Evolutionary conservation across 2,797 vertebrate genomes (phyloP), one percentile per base, ranked within the genome.

Genomic region (Margarornis squamiger): DNA sequence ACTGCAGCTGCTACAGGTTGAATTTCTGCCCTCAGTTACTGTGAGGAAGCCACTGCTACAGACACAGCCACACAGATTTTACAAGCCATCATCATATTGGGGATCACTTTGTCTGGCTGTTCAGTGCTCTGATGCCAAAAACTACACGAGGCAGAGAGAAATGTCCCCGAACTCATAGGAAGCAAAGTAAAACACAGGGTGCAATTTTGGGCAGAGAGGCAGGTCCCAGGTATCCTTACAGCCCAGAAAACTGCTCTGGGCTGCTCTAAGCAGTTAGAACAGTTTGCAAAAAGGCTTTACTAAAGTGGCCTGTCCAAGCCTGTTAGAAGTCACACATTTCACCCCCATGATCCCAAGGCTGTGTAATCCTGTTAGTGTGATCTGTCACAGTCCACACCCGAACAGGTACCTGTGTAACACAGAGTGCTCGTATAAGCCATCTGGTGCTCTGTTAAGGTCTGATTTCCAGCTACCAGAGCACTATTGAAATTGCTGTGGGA

Each of bases 381-480:
- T 21, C 55, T 80, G 12, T 10, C 5, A 2, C 29, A 63, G 70
- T 20, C 52, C 26, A 17, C 39, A 29, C 18, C 39, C 59, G 23
- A 49, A n/a, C 67, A 24, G 0, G 7, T 4, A 8, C 17, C 48
- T 52, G 32, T 32, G 7, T 7, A 57, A 48, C 0, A 51, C 32
- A 27, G 4, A 9, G 18, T 10, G 14, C 12, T 48, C 62, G n/a
- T 55, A 1, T 6, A 41, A 80, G 3, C 9, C 18, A 30, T 3
- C 20, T 4, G 17, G 32, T 11, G 54, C 22, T n/a, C 46, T 43
- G 12, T 13, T 23, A 54, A 24, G 30, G 24, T 38, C 76, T 30
- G n/a, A 36, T 39, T 76, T 65, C 34, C 26, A 89, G 41, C 39
- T 10, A 5, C 4, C 34, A 27, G 7, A 12, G 24, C 38, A 52